These are phyloP conservation scores for Drosophila oshimai DNA, from an alignment of 1,140 invertebrate genomes.

Conservation along the genomic window DNA sequence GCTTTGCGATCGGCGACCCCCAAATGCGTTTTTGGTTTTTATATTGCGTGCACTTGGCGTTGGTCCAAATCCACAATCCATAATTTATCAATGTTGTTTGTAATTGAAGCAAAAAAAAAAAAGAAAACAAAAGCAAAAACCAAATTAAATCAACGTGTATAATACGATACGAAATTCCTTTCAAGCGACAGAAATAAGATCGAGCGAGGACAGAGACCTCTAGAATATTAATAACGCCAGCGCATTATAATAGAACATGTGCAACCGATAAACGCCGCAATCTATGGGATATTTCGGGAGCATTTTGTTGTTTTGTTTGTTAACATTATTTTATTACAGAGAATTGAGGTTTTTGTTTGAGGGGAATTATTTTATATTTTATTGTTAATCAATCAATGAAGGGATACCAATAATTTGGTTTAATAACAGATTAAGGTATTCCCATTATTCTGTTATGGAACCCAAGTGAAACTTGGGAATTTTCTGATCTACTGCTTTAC, in stretches of 20 bases:
- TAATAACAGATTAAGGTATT: too few species aligned
- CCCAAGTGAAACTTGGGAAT: too few species aligned
- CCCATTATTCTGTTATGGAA: too few species aligned
- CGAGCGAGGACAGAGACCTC: slow-evolving; percentile 24
- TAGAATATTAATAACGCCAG: neutral
- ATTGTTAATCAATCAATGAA: too few species aligned
- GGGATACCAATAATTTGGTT: too few species aligned
- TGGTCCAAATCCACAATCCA: slow-evolving; percentile 33
- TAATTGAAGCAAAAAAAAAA: neutral
- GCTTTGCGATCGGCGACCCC: slow-evolving; percentile 19
- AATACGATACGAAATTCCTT: slow-evolving; percentile 4
- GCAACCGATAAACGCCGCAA: neutral
- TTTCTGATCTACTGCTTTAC: too few species aligned
- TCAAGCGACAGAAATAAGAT: neutral
- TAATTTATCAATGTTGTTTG: slow-evolving; percentile 39
- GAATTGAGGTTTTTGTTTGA: too few species aligned
- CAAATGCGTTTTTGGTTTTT: slow-evolving; percentile 31
- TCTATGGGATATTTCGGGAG: too few species aligned
- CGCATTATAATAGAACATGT: neutral
- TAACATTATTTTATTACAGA: too few species aligned
- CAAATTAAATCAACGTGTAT: slow-evolving; percentile 4
- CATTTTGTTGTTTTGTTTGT: too few species aligned
- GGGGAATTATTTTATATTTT: too few species aligned
- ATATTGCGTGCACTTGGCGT: slow-evolving; percentile 23
- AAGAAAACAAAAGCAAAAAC: neutral